phyloP scores from a whole-genome alignment of 2,888 invertebrate species.

The Drosophila bunnanda region DNA sequence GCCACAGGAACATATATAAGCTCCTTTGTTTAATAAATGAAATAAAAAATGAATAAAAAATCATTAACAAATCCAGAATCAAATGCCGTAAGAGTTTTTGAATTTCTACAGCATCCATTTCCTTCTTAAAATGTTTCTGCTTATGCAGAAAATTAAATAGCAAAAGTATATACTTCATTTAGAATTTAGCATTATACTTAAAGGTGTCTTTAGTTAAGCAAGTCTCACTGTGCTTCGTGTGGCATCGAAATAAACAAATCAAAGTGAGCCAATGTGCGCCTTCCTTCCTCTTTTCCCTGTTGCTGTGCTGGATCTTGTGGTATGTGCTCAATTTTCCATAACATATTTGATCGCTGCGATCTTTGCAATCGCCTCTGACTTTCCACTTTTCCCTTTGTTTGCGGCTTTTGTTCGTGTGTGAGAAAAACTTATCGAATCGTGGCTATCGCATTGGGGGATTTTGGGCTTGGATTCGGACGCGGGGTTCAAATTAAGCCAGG shows the following conservation, averaged over 20 bases:
- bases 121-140: no score
- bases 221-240: slow-evolving; percentile 61
- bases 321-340: slow-evolving; percentile 78
- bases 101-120: neutral
- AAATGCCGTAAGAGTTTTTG: neutral
- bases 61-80: neutral
- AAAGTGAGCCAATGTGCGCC: slow-evolving; percentile 70
- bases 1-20: no score
- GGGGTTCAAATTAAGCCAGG: slow-evolving; percentile 79
- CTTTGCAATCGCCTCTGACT: slow-evolving; percentile 73
- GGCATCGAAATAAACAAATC: slow-evolving; percentile 75
- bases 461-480: slow-evolving; percentile 9
- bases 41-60: no score
- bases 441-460: slow-evolving; percentile 60
- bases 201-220: no score
- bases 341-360: slow-evolving; percentile 74
- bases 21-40: no score
- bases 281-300: neutral
- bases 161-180: neutral
- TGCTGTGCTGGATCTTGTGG: slow-evolving; percentile 52
- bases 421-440: slow-evolving; percentile 74
- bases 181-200: no score
- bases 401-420: slow-evolving; percentile 61
- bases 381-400: slow-evolving; percentile 68
- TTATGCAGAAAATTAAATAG: no score